Base-by-base conservation (phyloP, 2,888 invertebrate species). In the Rotaria magnacalcarata region DNA sequence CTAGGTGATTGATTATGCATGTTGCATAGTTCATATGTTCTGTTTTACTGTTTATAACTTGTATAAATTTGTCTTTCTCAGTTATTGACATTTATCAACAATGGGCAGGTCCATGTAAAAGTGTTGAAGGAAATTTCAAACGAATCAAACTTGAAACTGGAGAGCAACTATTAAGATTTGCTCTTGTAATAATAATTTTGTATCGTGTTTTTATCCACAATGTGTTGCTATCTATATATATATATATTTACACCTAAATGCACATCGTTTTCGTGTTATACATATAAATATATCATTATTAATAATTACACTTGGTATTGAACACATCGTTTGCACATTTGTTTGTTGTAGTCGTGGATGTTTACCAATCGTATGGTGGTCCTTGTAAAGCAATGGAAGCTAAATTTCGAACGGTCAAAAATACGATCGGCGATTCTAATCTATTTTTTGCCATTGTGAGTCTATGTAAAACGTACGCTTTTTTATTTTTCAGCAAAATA, bases 281-380 rank as follows among this genome's bases (percentile, higher is more conserved):
- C 41, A 84, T 27, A 84, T 8, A 47, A n/a, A 27, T 11, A 41
- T 14, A 34, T 34, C n/a, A 8, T 52, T 50, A 14, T 47, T 4
- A 84, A 11, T 41, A 14, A 27, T 14, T 43, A 54, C 43, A 56
- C 24, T 50, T 21, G 1, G 34, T 60, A 16, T 4, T 60, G 14
- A 34, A 27, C 19, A 54, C 74, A 41, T 16, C 24, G 8, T 84
- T 67, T 67, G 75, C 24, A 56, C 58, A 75, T 27, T 43, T 41
- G 50, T 86, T 56, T 34, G 27, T 85, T 90, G 84, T 90, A 94
- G 95, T 96, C 87, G 93, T 95, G 87, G 96, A 96, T 90, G 93
- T 96, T 24, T 96, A 95, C 91, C 94, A 96, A 16, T 95, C 95
- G 87, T 96, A 96, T 96, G 95, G 95, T 89, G 96, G 96, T 0